These are phyloP conservation scores for Myripristis jacobus DNA, from an alignment of 2,797 vertebrate genomes.

Conservation along the genomic window DNA sequence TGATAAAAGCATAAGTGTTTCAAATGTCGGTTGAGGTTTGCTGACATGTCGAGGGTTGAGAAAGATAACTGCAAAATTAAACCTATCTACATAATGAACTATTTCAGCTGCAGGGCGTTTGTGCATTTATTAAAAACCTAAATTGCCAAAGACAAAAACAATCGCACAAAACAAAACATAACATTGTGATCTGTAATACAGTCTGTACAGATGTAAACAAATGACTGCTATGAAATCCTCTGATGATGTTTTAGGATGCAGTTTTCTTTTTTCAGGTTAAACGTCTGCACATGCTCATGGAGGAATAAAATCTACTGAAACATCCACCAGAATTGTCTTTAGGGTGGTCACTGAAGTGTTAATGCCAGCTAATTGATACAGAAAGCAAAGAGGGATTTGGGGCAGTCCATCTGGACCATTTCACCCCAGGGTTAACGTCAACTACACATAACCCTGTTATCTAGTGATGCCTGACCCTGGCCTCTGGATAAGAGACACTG, in stretches of 20 bases:
- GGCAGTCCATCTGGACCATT: conserved; percentile 58
- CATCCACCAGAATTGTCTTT: conserved; percentile 29
- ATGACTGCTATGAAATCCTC: not conserved
- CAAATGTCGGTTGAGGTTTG: too few relatives aligned
- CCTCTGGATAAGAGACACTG: conserved; percentile 30
- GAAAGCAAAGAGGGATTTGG: conserved; percentile 29
- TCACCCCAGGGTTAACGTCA: conserved; percentile 61
- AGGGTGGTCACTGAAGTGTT: conserved; percentile 55
- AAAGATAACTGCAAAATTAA: too few relatives aligned
- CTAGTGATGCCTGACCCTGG: conserved; percentile 53
- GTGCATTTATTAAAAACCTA: not conserved
- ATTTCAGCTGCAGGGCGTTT: not conserved
- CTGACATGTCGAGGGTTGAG: too few relatives aligned
- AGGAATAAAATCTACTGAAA: conserved; percentile 24
- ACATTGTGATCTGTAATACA: not conserved
- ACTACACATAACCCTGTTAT: conserved; percentile 64
- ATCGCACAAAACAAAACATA: not conserved
- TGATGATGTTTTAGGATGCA: not conserved
- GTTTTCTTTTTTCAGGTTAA: not conserved
- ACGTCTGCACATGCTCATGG: conserved; percentile 22
- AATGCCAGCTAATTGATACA: conserved; percentile 58
- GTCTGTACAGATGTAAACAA: not conserved
- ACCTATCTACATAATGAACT: not conserved
- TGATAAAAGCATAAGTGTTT: too few relatives aligned
- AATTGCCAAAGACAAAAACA: not conserved